Base-by-base conservation (phyloP, 2,113 vertebrate genomes). In the Ctenodactylus gundi region DNA sequence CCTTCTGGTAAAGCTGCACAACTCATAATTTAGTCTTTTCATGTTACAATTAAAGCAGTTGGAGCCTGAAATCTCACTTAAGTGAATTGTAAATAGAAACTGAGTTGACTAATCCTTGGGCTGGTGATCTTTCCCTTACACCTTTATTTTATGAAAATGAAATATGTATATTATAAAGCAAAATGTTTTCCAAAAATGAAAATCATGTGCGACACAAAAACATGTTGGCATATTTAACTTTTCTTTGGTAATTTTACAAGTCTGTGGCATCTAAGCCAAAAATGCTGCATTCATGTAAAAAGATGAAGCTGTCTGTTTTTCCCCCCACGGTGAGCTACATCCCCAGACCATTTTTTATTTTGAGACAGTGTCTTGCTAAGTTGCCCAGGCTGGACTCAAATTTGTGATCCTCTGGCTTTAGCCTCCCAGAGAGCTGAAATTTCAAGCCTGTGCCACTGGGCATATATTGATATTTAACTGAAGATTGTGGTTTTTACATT, bases 401-500 rank as follows among this genome's bases (percentile, higher is more conserved):
- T n/a, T n/a, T n/a, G n/a, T n/a, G n/a, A n/a, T n/a, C n/a, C n/a
- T n/a, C n/a, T n/a, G n/a, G n/a, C n/a, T n/a, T n/a, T n/a, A n/a
- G n/a, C n/a, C n/a, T n/a, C n/a, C n/a, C n/a, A n/a, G n/a, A n/a
- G n/a, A n/a, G n/a, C n/a, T n/a, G n/a, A n/a, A n/a, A n/a, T n/a
- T n/a, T n/a, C n/a, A n/a, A n/a, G n/a, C n/a, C n/a, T n/a, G n/a
- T n/a, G n/a, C n/a, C n/a, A n/a, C n/a, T n/a, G n/a, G n/a, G n/a
- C 23, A 75, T 29, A 23, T 91, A 25, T 46, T 73, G 23, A 46
- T 76, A 51, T 36, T 94, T 84, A 87, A 87, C 46, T 92, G 34
- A 92, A 83, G 41, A 51, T 51, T 95, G 65, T 92, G 46, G 49
- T 78, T 93, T 88, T 51, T 29, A 70, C 27, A 29, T 86, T 93